These are phyloP conservation scores for Leucophora obtusa DNA, from an alignment of 2,888 invertebrate genomes.

Conservation along the genomic window DNA sequence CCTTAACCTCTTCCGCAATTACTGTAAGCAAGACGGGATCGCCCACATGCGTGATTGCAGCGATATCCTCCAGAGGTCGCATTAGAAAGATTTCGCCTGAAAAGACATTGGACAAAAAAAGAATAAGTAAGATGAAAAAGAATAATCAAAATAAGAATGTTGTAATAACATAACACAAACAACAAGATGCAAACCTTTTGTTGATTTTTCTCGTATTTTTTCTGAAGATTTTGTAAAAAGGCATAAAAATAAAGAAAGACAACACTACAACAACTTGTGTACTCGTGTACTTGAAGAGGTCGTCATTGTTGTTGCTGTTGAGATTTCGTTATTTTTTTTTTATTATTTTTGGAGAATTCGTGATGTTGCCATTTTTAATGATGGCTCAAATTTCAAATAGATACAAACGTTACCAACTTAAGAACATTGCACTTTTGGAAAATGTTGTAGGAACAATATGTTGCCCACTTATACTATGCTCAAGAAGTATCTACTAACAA, in stretches of 20 bases:
- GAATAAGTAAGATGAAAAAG: conserved; percentile 1
- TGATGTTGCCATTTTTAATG: conserved; percentile 46
- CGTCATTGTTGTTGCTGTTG: conserved; percentile 26
- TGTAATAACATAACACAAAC: conserved; percentile 2
- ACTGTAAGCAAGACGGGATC: conserved; percentile 91
- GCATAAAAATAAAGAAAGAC: background rate
- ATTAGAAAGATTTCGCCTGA: conserved; percentile 85
- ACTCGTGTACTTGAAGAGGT: conserved; percentile 31
- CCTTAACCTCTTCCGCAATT: conserved; percentile 90
- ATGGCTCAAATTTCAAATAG: conserved; percentile 35
- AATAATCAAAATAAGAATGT: conserved; percentile 13
- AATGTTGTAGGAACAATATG: conserved; percentile 11
- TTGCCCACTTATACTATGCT: no score
- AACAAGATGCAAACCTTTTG: background rate
- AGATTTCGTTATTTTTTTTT: background rate
- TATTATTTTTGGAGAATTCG: conserved; percentile 34
- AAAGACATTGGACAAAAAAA: conserved; percentile 67
- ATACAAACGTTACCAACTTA: background rate
- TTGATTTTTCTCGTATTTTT: background rate
- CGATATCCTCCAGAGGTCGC: conserved; percentile 87
- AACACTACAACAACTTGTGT: conserved; percentile 10
- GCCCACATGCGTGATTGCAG: conserved; percentile 88
- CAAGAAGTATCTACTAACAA: no score
- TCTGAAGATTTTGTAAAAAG: background rate
- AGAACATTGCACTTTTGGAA: conserved; percentile 7